Evolutionary conservation across 2,888 invertebrate genomes (phyloP).

Genomic region (Epicampocera succincta): DNA sequence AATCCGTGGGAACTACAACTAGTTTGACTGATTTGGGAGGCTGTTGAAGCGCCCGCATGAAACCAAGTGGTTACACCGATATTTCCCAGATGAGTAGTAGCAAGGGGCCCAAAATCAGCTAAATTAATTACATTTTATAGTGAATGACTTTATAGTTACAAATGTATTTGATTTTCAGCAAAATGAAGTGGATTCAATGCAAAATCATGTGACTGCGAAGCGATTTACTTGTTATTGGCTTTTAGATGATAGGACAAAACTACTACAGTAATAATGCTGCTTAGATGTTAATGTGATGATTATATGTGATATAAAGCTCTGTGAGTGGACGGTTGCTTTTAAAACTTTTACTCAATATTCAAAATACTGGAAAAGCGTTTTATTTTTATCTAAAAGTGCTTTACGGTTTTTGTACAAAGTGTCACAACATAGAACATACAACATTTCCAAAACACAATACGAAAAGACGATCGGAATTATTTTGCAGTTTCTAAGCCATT

Average conservation of each 20-base stretch:
- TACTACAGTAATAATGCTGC: constrained; percentile 14
- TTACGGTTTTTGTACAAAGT: constrained; percentile 27
- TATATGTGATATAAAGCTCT: constrained; percentile 7
- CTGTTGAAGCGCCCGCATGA: constrained; percentile 80
- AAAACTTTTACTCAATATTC: constrained; percentile 2
- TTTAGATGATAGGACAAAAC: not conserved
- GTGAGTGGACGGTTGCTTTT: not conserved
- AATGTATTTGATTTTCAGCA: constrained; percentile 32
- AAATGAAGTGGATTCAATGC: not conserved
- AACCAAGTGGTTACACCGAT: constrained; percentile 82
- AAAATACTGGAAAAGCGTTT: constrained; percentile 26
- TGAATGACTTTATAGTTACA: constrained; percentile 49
- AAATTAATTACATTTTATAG: constrained; percentile 58
- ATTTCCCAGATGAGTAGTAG: constrained; percentile 76
- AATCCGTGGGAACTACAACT: constrained; percentile 73
- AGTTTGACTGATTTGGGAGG: constrained; percentile 64
- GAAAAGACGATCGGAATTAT: no score
- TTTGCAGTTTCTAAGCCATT: no score
- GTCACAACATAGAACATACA: constrained; percentile 8
- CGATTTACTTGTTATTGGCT: not conserved
- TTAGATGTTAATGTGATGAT: constrained; percentile 1
- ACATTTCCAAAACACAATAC: constrained; percentile 12
- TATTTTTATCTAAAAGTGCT: constrained; percentile 23
- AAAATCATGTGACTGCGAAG: constrained; percentile 13
- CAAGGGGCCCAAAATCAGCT: constrained; percentile 78